Evolutionary conservation across 2,113 vertebrate genomes (phyloP).

Genomic region (Oceanites oceanicus): DNA sequence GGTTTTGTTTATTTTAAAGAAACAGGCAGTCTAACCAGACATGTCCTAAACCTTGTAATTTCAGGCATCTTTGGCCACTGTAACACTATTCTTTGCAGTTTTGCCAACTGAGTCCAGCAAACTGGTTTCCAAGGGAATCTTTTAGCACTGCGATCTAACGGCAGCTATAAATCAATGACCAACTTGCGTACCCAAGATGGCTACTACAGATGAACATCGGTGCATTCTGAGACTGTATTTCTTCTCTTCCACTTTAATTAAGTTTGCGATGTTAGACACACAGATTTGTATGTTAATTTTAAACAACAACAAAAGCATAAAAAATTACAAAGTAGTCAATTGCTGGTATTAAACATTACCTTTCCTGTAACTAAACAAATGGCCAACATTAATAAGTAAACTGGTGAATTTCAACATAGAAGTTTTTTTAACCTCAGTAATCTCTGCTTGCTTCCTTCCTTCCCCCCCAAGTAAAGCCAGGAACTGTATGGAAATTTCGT

Average conservation of each 20-base stretch:
- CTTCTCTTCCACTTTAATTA: neutral
- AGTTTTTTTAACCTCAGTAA: neutral
- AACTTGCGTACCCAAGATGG: neutral
- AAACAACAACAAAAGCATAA: constrained; percentile 6
- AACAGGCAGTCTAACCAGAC: neutral
- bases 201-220: neutral
- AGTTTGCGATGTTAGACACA: neutral
- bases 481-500: neutral
- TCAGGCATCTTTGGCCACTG: neutral
- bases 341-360: neutral
- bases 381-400: constrained; percentile 1
- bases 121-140: neutral
- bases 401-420: neutral
- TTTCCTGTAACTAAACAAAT: constrained; percentile 12
- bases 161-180: neutral
- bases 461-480: neutral
- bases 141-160: neutral
- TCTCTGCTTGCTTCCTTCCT: neutral
- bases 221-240: neutral
- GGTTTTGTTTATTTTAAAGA: neutral
- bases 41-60: neutral
- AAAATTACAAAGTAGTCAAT: neutral
- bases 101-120: neutral
- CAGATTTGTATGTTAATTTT: neutral
- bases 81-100: neutral